Evolutionary conservation across 1,140 invertebrate species (phyloP).

Genomic region (Neoseiulus cucumeris): DNA sequence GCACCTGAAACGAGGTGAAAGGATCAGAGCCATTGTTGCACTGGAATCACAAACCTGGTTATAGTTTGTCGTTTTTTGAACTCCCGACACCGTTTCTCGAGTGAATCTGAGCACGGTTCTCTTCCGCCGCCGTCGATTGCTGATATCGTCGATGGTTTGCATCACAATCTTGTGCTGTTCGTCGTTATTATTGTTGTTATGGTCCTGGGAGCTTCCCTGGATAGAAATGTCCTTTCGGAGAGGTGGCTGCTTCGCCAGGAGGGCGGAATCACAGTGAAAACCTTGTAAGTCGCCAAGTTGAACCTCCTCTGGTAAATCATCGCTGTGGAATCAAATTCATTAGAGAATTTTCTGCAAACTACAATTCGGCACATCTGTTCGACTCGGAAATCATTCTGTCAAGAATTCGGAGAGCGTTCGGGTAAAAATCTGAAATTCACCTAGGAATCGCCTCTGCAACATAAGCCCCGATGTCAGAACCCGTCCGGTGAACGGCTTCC

Average conservation of each 20-base stretch:
- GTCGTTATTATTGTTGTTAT: background rate
- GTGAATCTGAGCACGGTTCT: no score
- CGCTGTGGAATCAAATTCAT: constrained; percentile 13
- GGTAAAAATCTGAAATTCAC: background rate
- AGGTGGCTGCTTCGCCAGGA: background rate
- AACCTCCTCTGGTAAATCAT: constrained; percentile 18
- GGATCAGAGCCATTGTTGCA: no score
- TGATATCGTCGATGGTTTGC: background rate
- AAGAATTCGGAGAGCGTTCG: no score
- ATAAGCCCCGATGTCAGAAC: constrained; percentile 18
- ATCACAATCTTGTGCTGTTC: background rate
- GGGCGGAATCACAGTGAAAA: constrained; percentile 14
- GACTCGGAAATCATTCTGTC: no score
- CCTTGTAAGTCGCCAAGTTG: constrained; percentile 18
- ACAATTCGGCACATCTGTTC: no score
- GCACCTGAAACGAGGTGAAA: no score
- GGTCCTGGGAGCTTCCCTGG: no score
- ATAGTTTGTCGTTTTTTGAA: no score
- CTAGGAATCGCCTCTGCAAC: constrained; percentile 21
- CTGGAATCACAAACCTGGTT: no score
- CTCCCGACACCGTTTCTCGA: no score
- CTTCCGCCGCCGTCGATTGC: background rate
- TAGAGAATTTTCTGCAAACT: no score
- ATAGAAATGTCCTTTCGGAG: background rate
- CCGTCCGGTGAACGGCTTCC: constrained; percentile 16